Conservation (phyloP, 2,888 invertebrate genomes). For the Oxystoma pomonae region DNA sequence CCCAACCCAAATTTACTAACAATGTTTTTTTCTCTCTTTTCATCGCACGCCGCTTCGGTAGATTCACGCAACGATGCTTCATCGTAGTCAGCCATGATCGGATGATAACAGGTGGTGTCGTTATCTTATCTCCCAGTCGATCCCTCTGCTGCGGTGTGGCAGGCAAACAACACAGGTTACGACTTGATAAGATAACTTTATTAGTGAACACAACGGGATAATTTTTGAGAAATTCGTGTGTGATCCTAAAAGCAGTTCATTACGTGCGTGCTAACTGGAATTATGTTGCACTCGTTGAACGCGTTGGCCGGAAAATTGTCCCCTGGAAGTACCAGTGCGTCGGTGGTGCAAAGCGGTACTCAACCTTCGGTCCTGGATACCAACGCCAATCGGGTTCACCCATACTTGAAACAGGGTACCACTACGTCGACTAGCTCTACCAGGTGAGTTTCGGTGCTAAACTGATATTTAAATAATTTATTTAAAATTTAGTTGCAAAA, state of each 20-base stretch:
- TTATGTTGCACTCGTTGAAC: conserved; percentile 83
- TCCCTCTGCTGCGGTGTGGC: neutral
- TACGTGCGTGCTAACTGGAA: conserved; percentile 35
- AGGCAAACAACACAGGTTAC: neutral
- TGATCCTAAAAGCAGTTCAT: conserved; percentile 25
- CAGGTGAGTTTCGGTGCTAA: conserved; percentile 37
- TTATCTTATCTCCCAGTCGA: neutral
- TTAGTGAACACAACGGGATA: neutral
- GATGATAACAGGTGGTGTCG: neutral
- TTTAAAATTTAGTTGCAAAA: no score
- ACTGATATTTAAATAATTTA: no score
- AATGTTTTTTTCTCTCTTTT: neutral
- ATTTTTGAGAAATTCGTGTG: neutral
- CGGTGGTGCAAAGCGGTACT: conserved; percentile 7
- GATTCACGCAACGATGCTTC: neutral
- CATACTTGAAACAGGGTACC: conserved; percentile 51
- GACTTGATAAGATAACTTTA: neutral
- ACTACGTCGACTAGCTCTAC: conserved; percentile 38
- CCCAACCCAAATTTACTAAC: neutral
- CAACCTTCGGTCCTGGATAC: conserved; percentile 56
- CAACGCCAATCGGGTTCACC: conserved; percentile 64
- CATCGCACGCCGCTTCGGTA: neutral
- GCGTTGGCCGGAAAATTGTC: conserved; percentile 87
- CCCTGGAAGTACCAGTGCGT: conserved; percentile 54
- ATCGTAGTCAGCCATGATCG: neutral